Base-by-base conservation (phyloP, 2,797 vertebrate genomes). In the Chrysocyon brachyurus region DNA sequence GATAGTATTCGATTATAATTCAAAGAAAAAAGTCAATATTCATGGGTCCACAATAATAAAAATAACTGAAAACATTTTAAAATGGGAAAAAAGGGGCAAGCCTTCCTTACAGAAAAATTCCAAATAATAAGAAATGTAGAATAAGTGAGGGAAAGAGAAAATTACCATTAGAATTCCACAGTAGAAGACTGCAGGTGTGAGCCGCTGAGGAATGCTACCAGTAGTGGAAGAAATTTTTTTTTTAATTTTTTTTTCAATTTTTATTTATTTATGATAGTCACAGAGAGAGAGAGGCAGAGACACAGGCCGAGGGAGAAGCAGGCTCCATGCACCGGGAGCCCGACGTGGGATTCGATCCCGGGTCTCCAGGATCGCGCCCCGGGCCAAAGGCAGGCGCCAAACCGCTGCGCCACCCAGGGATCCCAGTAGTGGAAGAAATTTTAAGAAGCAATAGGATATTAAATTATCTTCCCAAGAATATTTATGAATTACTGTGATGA, bases 11-110 rank as follows among this genome's bases (percentile, higher is more conserved):
- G 8, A 54, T 70, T 81, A 72, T 28, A 66, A 28, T 14, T 24
- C 36, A 90, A 92, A 81, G 49, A 84, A 88, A n/a, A 36, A 88
- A 70, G 63, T 19, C 59, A 81, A 75, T 46, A 84, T 83, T n/a
- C 57, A 19, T 40, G 59, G 87, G 46, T 49, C 73, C 12, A 64
- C 9, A 77, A 64, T 59, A 40, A 75, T 54, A 78, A 14, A 91
- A 26, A 89, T 33, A 21, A 88, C 0, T 46, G 17, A 94, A 70
- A 63, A 72, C 57, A 68, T 28, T 68, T 93, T 70, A 90, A 75
- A 90, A 92, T 83, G 46, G 40, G 36, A 87, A 56, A 79, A 73
- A 79, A 21, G 31, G 15, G 10, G 52, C 22, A 92, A 59, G 19
- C 49, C 52, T 75, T 87, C 68, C 16, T 64, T 83, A 63, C 0